A percentile compares a stretch with the other conserved stretches of the same genome.
Conservation (phyloP, 2,888 invertebrate genomes). For the Aricia artaxerxes region DNA sequence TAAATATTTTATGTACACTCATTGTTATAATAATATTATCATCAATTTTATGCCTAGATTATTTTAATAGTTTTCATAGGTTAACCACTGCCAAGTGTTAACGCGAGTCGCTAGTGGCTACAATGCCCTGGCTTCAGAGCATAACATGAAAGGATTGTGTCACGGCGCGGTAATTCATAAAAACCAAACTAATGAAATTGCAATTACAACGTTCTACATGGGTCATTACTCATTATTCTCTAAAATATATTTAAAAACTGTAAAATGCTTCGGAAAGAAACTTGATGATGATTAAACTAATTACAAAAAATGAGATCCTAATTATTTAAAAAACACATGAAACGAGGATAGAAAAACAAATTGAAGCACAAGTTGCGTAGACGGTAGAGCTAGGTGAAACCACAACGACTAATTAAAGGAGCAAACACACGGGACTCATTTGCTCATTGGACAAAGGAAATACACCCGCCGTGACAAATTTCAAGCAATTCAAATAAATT, state of each 20-base stretch:
- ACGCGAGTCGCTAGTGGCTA: background rate
- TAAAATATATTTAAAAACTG: too few species aligned
- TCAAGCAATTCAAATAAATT: constrained; percentile 24
- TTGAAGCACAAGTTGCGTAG: background rate
- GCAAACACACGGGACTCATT: constrained; percentile 23
- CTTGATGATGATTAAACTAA: background rate
- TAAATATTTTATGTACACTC: too few species aligned
- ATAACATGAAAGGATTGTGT: background rate
- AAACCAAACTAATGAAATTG: background rate
- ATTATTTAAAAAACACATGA: background rate
- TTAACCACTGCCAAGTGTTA: background rate
- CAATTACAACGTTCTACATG: background rate
- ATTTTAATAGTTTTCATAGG: background rate
- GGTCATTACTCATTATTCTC: too few species aligned
- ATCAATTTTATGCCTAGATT: too few species aligned
- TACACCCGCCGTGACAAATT: constrained; percentile 12
- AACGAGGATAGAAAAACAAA: constrained; percentile 7
- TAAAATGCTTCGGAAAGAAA: background rate
- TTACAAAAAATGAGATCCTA: background rate
- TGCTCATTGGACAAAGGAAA: constrained; percentile 21
- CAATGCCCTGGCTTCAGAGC: background rate
- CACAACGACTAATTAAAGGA: constrained; percentile 28
- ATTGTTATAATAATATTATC: too few species aligned
- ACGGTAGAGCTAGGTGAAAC: background rate
- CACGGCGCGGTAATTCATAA: too few species aligned